These are phyloP conservation scores for Rhynchophorus ferrugineus DNA, from an alignment of 1,140 invertebrate genomes.

Conservation along the genomic window DNA sequence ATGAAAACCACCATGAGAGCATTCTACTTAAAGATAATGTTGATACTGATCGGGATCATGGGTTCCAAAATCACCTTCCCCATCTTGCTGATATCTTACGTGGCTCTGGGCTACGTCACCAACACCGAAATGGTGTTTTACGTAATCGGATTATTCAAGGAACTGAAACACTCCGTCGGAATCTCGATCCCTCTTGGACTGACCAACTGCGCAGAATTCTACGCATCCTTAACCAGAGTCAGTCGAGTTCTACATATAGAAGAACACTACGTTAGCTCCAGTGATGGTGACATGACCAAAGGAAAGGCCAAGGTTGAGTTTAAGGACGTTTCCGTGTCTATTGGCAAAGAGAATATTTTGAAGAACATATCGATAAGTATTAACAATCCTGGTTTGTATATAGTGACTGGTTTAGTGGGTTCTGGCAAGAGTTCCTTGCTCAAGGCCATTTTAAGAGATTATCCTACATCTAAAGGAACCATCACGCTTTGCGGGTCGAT, in stretches of 20 bases:
- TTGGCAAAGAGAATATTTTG: slow-evolving; percentile 44
- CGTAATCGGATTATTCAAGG: slow-evolving; percentile 65
- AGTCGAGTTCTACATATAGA: slow-evolving; percentile 47
- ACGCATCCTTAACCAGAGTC: slow-evolving; percentile 12
- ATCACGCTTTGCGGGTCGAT: slow-evolving; percentile 50
- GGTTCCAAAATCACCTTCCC: slow-evolving; percentile 52
- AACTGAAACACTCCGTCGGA: slow-evolving; percentile 62
- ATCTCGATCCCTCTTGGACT: slow-evolving; percentile 62
- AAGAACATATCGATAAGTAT: slow-evolving; percentile 50
- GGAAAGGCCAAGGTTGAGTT: slow-evolving; percentile 63
- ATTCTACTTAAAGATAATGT: slow-evolving; percentile 26
- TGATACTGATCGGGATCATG: slow-evolving; percentile 42
- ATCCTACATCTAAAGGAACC: slow-evolving; percentile 53
- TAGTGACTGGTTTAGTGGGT: slow-evolving; percentile 73
- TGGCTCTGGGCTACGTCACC: slow-evolving; percentile 58
- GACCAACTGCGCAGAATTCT: slow-evolving; percentile 15
- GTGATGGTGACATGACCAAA: not conserved
- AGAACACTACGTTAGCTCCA: slow-evolving; percentile 19
- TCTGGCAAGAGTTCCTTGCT: slow-evolving; percentile 72
- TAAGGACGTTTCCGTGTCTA: slow-evolving; percentile 48
- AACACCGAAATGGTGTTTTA: slow-evolving; percentile 72
- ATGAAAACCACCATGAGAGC: slow-evolving; percentile 25
- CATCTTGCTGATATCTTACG: slow-evolving; percentile 59
- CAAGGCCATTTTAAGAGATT: slow-evolving; percentile 62
- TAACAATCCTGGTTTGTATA: slow-evolving; percentile 52